Conservation (phyloP, 2,113 vertebrate genomes). For the Dromaius novaehollandiae region DNA sequence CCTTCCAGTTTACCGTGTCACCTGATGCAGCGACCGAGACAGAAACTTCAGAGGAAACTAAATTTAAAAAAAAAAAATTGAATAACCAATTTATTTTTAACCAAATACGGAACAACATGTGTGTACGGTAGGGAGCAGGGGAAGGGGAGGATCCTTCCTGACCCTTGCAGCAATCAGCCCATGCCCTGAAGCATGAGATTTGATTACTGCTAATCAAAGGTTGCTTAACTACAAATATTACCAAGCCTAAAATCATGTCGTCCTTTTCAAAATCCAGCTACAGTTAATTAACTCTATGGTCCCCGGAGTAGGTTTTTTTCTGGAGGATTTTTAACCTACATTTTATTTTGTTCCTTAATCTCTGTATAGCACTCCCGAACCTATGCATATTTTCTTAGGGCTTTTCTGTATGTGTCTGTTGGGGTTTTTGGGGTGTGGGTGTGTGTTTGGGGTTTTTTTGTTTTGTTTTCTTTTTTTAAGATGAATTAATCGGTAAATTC, state of each 20-base stretch:
- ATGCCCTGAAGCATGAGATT: background rate
- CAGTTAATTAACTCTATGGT: background rate
- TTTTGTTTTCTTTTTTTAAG: background rate
- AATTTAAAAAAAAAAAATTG: background rate
- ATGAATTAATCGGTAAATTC: background rate
- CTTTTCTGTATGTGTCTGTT: background rate
- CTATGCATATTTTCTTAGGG: background rate
- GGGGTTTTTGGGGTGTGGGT: background rate
- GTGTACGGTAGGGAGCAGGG: fast-evolving
- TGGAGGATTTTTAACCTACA: background rate
- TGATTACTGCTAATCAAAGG: background rate
- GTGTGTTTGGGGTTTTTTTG: background rate
- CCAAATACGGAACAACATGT: background rate
- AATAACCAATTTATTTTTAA: background rate
- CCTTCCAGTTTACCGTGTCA: background rate
- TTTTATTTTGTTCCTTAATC: background rate
- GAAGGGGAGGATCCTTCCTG: background rate
- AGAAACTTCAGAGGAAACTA: background rate
- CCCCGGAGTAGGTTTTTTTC: background rate
- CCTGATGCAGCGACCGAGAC: background rate
- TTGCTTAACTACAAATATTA: background rate
- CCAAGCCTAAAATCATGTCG: background rate
- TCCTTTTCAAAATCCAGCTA: background rate
- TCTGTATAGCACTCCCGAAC: background rate
- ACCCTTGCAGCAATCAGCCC: background rate